Base-by-base conservation (phyloP, 1,140 invertebrate species). In the Branchinecta lynchi region DNA sequence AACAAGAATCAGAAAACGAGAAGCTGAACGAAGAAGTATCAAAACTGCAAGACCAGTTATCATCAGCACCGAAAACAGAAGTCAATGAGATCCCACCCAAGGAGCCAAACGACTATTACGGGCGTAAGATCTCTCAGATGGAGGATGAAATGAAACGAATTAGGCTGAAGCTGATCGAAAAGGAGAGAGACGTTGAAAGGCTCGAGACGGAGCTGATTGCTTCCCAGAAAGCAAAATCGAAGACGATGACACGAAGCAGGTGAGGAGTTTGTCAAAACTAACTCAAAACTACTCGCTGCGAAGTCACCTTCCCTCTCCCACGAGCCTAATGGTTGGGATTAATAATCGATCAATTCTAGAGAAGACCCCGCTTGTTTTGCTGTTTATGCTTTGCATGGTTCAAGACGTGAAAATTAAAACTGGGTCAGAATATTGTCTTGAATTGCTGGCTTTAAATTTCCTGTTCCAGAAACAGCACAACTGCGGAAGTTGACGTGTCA, bases 1-100 rank as follows among this genome's bases (percentile, higher is more conserved):
- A 92, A 73, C 79, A 91, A 69, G 89, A 93, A 80, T 83, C 84
- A 72, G 87, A 92, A 75, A 89, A 88, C 75, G 85, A 88, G 70
- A 84, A 83, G 67, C 77, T 90, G 7, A 85, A 86, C 74, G 85
- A 85, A 76, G 86, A 92, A 81, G 81, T 89, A 6, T 86, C 87
- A 77, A 86, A 89, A 72, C 77, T 92, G 21, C 85, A 90, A 74
- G 86, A 88, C 3, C 89, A 86, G 80, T 76, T 85, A 70, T 70
- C 73, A 32, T 66, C 70, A 7, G 68, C 73, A 9, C 72, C 72
- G 43, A 75, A 75, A 71, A 73, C 75, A n/a, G 72, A 74, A 70
- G 70, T 74, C 15, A 20, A 43, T 3, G 66, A 70, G 12, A 32
- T n/a, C 77, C 75, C 76, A 72, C 73, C 77, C 67, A 65, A 76